These are phyloP conservation scores for Acipenser oxyrinchus DNA, from an alignment of 2,797 vertebrate species.

Conservation along the genomic window DNA sequence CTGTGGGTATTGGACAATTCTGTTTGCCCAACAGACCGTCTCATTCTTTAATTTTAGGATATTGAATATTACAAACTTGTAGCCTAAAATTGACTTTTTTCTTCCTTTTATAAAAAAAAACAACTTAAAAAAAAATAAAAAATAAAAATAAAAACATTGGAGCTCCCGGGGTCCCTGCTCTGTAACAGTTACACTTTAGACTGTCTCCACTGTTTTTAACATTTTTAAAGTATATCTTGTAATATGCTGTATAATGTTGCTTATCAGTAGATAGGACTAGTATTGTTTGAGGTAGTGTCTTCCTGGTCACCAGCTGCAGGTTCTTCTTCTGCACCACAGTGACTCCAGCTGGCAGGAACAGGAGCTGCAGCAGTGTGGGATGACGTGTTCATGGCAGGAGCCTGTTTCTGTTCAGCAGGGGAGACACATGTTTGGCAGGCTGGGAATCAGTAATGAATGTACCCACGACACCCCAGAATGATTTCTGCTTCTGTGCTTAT, in stretches of 20 bases:
- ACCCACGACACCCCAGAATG: slow-evolving; percentile 13
- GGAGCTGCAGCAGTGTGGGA: background rate
- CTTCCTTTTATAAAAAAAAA: background rate
- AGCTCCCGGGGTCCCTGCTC: background rate
- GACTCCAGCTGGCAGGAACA: background rate
- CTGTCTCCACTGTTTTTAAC: background rate
- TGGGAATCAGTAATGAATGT: slow-evolving; percentile 23
- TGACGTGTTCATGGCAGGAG: background rate
- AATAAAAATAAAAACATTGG: background rate
- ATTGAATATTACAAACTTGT: background rate
- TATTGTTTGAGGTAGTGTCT: background rate
- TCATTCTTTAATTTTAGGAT: background rate
- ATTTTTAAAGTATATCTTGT: background rate
- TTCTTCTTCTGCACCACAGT: background rate
- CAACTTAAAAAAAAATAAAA: background rate
- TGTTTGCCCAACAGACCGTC: background rate
- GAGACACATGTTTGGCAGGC: too few relatives aligned
- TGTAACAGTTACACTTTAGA: background rate
- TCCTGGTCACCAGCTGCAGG: background rate
- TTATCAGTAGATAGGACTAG: background rate
- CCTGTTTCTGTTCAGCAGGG: background rate
- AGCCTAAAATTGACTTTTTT: background rate
- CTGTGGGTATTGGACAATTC: background rate
- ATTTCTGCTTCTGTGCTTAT: background rate
- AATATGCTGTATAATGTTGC: background rate